These are phyloP conservation scores for Penelope pileata DNA, from an alignment of 2,113 vertebrate genomes.

Conservation along the genomic window DNA sequence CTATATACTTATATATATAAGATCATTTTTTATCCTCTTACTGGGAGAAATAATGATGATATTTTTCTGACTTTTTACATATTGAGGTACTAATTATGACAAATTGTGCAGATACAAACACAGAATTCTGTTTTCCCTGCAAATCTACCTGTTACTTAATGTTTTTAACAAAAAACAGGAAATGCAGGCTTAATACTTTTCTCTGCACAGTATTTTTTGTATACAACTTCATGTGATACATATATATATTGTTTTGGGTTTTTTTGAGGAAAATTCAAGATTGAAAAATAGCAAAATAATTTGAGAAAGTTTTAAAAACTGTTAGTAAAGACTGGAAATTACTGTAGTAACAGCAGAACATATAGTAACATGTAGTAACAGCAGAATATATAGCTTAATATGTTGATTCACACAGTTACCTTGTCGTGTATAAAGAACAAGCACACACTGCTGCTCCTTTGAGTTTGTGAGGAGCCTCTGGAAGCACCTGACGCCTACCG, in stretches of 20 bases:
- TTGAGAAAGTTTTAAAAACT: neutral
- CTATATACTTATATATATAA: neutral
- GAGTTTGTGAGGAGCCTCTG: constrained; percentile 27
- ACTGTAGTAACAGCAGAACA: neutral
- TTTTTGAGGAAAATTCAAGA: neutral
- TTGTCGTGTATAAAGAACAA: neutral
- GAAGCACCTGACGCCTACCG: constrained; percentile 9
- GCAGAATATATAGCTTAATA: neutral
- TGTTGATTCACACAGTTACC: neutral
- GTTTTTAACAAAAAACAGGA: neutral
- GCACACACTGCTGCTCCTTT: neutral
- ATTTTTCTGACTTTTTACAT: neutral
- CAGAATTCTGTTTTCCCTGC: neutral
- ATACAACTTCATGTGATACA: neutral
- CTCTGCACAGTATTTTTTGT: neutral
- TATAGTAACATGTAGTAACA: neutral
- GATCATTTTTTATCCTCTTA: neutral
- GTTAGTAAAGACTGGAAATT: neutral
- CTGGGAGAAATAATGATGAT: neutral
- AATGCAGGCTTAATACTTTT: neutral
- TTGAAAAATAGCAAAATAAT: neutral
- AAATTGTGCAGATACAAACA: neutral
- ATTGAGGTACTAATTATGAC: neutral
- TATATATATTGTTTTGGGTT: too few relatives aligned
- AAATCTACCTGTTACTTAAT: neutral